These are phyloP conservation scores for Lophius americanus DNA, from an alignment of 2,797 vertebrate species.

Conservation along the genomic window DNA sequence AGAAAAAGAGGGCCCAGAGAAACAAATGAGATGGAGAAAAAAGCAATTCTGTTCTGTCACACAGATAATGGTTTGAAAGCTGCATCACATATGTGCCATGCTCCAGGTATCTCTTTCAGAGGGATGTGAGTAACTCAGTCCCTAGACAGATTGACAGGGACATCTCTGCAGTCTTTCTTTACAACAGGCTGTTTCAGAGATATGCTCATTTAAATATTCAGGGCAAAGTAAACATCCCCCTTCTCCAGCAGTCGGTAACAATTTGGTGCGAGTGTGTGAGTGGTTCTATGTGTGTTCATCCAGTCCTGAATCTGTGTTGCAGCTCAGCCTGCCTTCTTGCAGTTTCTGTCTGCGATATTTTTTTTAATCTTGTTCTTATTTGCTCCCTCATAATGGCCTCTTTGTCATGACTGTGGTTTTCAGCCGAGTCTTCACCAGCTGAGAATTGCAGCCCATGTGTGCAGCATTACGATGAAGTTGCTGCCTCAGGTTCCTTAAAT, in stretches of 20 bases:
- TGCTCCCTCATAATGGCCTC: slow-evolving; percentile 62
- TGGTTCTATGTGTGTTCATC: slow-evolving; percentile 30
- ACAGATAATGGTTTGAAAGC: slow-evolving; percentile 16
- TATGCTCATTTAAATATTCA: slow-evolving; percentile 44
- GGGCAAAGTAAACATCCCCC: slow-evolving; percentile 52
- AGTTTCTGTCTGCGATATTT: slow-evolving; percentile 44
- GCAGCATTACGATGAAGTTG: slow-evolving; percentile 69
- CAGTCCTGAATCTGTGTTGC: slow-evolving; percentile 27
- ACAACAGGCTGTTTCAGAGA: slow-evolving; percentile 42
- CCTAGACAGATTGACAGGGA: slow-evolving; percentile 60
- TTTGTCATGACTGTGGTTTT: slow-evolving; percentile 71
- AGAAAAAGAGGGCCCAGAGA: slow-evolving; percentile 2
- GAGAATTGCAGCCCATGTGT: slow-evolving; percentile 64
- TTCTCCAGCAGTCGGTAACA: slow-evolving; percentile 49
- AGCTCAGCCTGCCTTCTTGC: slow-evolving; percentile 40
- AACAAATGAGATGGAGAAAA: slow-evolving; percentile 3
- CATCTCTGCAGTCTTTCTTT: slow-evolving; percentile 54
- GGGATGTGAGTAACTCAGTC: slow-evolving; percentile 51
- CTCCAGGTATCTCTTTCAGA: slow-evolving; percentile 31
- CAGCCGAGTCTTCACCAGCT: slow-evolving; percentile 60
- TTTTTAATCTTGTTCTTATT: slow-evolving; percentile 57
- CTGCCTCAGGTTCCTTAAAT: slow-evolving; percentile 34
- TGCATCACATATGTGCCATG: slow-evolving; percentile 20
- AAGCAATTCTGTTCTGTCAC: slow-evolving; percentile 9
- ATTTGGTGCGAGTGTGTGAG: slow-evolving; percentile 44